Percentiles rank a stretch among this genome's conserved stretches.
Evolutionary conservation across 2,888 invertebrate genomes (phyloP).

Genomic region (Lumbricus terrestris): DNA sequence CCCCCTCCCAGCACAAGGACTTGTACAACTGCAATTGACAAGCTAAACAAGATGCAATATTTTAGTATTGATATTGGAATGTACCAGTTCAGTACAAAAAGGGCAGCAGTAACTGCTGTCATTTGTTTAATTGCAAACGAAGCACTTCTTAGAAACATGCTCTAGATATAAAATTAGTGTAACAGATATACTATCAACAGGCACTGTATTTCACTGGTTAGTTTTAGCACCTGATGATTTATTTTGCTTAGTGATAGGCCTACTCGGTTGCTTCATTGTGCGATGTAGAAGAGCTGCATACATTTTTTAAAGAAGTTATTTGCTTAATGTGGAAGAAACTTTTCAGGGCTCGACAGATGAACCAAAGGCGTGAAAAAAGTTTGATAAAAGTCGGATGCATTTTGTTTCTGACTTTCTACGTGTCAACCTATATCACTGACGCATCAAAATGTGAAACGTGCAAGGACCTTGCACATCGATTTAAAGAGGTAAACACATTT

Average conservation of each 20-base stretch:
- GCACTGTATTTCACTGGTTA: background rate
- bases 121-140: background rate
- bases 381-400: background rate
- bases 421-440: background rate
- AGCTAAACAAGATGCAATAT: background rate
- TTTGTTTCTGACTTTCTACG: background rate
- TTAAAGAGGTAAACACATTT: slow-evolving; percentile 30
- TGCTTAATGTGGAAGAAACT: background rate
- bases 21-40: background rate
- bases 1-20: no score
- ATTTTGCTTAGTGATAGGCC: background rate
- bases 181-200: background rate
- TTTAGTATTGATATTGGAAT: background rate
- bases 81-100: background rate
- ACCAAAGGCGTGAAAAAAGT: background rate
- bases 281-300: background rate
- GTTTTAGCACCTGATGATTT: background rate
- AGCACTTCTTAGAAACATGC: background rate
- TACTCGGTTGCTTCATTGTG: background rate
- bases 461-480: slow-evolving; percentile 30
- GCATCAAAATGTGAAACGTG: slow-evolving; percentile 34
- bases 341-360: background rate
- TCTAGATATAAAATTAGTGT: background rate
- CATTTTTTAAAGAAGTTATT: background rate
- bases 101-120: background rate